Percentiles rank a stretch among this genome's conserved stretches.
Conservation (phyloP, 2,797 vertebrate genomes). For the Tiaroga cobitis region DNA sequence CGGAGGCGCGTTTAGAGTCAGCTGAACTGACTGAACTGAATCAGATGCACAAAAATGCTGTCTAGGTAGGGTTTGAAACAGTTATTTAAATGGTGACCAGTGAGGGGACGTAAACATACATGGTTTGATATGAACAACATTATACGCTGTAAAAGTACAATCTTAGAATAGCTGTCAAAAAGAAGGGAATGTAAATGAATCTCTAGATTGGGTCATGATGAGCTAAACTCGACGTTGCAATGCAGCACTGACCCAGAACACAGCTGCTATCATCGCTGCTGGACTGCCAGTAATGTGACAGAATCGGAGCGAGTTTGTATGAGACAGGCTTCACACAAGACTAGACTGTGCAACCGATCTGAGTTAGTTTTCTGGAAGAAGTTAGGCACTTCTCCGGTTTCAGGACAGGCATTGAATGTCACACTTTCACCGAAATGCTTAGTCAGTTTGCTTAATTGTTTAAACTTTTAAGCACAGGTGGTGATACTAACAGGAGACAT, state of each 20-base stretch:
- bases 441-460: constrained; percentile 31
- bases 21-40: neutral
- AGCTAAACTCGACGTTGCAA: constrained; percentile 18
- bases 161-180: neutral
- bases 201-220: neutral
- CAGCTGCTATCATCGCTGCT: neutral
- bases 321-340: neutral
- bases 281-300: constrained; percentile 3
- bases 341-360: neutral
- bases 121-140: neutral
- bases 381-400: constrained; percentile 28
- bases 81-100: neutral
- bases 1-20: neutral
- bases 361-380: constrained; percentile 44
- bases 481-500: constrained; percentile 5
- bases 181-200: neutral
- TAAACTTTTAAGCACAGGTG: constrained; percentile 34
- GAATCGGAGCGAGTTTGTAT: constrained; percentile 7
- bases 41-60: neutral
- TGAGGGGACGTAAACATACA: neutral
- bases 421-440: constrained; percentile 48
- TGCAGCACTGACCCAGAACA: constrained; percentile 36
- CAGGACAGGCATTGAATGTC: constrained; percentile 37
- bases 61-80: neutral
- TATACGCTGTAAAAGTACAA: neutral